Evolutionary conservation across 2,113 vertebrate species (phyloP).

Genomic region (Ailurus styani): DNA sequence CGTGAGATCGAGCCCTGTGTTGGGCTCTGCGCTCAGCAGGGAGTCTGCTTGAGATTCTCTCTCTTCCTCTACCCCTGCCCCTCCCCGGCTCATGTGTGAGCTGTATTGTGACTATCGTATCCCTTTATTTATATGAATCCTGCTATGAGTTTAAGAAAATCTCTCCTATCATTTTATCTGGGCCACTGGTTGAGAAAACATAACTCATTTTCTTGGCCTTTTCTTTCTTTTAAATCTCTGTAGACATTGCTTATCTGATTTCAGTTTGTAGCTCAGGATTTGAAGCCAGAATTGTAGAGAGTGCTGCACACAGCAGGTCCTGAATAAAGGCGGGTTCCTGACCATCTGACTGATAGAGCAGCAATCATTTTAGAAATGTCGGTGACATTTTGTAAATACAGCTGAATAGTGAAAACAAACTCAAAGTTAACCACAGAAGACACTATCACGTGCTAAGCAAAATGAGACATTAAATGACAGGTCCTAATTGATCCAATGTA

Average conservation of each 20-base stretch:
- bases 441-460: background rate
- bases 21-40: background rate
- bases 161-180: background rate
- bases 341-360: background rate
- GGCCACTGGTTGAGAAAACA: background rate
- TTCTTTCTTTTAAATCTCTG: background rate
- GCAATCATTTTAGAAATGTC: background rate
- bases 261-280: background rate
- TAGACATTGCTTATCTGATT: background rate
- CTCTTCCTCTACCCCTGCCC: background rate
- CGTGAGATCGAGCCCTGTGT: rapidly evolving
- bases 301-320: background rate
- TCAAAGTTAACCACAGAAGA: background rate
- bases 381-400: background rate
- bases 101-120: background rate
- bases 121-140: background rate
- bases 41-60: background rate
- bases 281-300: background rate
- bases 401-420: background rate
- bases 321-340: background rate
- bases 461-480: background rate
- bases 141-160: background rate
- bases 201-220: background rate
- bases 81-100: background rate
- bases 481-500: background rate